Conservation (phyloP, 2,888 invertebrate genomes). For the Craniophora ligustri region DNA sequence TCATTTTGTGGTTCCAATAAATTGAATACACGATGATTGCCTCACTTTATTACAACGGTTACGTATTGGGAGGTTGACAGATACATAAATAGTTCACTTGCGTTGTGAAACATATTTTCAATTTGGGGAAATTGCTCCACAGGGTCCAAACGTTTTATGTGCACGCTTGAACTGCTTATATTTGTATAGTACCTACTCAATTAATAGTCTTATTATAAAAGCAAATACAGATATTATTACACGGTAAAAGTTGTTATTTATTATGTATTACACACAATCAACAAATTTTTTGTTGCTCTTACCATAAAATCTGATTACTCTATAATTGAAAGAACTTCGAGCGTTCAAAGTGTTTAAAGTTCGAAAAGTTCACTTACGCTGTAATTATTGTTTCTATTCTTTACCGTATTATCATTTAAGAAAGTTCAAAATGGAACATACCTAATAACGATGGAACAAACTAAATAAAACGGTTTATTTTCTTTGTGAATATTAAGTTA, state of each 20-base stretch:
- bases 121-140: constrained; percentile 8
- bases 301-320: constrained; percentile 31
- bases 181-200: too few species aligned
- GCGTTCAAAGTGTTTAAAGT: constrained; percentile 40
- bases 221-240: too few species aligned
- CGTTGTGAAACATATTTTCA: constrained; percentile 18
- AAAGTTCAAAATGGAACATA: constrained; percentile 34
- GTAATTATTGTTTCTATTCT: constrained; percentile 47
- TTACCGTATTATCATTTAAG: constrained; percentile 34
- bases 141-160: constrained; percentile 5
- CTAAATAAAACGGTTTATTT: constrained; percentile 13
- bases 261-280: constrained; percentile 6
- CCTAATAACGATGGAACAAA: constrained; percentile 15
- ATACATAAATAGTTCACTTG: constrained; percentile 25
- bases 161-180: constrained; percentile 1
- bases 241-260: too few species aligned
- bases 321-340: constrained; percentile 38
- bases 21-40: constrained; percentile 74
- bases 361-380: constrained; percentile 33
- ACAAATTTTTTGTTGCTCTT: constrained; percentile 24
- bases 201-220: too few species aligned
- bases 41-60: constrained; percentile 69
- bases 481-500: constrained; percentile 18
- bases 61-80: constrained; percentile 49
- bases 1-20: constrained; percentile 76